Evolutionary conservation across 2,113 vertebrate species (phyloP).

Genomic region (Pantherophis guttatus): DNA sequence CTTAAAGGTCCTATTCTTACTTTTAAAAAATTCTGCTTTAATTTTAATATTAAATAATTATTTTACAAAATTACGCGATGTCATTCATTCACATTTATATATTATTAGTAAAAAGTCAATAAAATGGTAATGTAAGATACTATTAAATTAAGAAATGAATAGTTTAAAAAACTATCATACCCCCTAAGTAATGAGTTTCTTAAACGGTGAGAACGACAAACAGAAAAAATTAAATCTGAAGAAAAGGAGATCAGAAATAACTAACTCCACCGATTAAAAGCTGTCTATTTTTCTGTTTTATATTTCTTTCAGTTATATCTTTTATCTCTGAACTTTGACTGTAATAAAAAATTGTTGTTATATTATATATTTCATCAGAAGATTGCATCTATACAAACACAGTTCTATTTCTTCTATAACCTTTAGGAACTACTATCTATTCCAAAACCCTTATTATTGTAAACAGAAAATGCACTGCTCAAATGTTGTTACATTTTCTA

Average conservation of each 20-base stretch:
- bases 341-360: neutral
- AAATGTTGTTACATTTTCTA: neutral
- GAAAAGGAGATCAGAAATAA: neutral
- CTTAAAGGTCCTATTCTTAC: neutral
- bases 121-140: too few species aligned
- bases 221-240: neutral
- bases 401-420: neutral
- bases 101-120: too few species aligned
- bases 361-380: neutral
- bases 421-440: neutral
- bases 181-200: too few species aligned
- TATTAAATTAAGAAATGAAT: too few species aligned
- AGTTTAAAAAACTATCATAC: too few species aligned
- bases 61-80: too few species aligned
- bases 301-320: neutral
- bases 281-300: neutral
- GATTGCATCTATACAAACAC: neutral
- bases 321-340: neutral
- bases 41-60: neutral
- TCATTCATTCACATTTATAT: too few species aligned
- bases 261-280: neutral
- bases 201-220: neutral
- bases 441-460: neutral
- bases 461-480: neutral
- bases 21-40: neutral